These are phyloP conservation scores for Diarsia mendica DNA, from an alignment of 2,888 invertebrate species.

Conservation along the genomic window DNA sequence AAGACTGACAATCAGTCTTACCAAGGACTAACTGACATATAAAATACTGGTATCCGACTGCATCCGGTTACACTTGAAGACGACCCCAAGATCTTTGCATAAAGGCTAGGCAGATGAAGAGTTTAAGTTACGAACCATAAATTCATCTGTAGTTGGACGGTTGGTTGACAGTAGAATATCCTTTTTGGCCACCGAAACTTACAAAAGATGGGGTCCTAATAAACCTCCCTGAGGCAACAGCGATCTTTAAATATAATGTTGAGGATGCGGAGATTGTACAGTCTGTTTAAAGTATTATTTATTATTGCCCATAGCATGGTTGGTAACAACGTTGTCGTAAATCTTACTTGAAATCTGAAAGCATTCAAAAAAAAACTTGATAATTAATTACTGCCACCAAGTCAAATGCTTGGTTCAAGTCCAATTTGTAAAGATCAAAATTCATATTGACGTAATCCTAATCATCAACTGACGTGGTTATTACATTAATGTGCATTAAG, in stretches of 20 bases:
- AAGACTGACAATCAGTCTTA: no score
- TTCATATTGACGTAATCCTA: conserved; percentile 5
- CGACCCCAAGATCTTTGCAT: no score
- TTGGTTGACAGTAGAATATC: background rate
- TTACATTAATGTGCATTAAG: conserved; percentile 29
- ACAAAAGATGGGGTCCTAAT: conserved; percentile 14
- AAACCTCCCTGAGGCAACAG: conserved; percentile 18
- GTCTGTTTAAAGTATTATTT: background rate
- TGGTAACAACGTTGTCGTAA: background rate
- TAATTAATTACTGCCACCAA: background rate
- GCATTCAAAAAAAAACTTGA: background rate
- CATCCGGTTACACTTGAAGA: no score
- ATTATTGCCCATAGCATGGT: no score
- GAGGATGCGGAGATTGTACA: background rate
- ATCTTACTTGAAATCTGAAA: background rate
- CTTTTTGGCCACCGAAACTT: background rate
- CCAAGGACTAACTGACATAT: no score
- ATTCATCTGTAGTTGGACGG: background rate
- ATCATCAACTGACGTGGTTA: conserved; percentile 8
- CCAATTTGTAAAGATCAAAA: background rate
- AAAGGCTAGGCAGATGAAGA: no score
- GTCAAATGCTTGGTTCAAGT: conserved; percentile 13
- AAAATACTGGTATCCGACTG: no score
- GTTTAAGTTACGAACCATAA: background rate
- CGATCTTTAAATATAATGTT: background rate